These are phyloP conservation scores for Saccostrea cuccullata DNA, from an alignment of 1,140 invertebrate genomes.

Conservation along the genomic window DNA sequence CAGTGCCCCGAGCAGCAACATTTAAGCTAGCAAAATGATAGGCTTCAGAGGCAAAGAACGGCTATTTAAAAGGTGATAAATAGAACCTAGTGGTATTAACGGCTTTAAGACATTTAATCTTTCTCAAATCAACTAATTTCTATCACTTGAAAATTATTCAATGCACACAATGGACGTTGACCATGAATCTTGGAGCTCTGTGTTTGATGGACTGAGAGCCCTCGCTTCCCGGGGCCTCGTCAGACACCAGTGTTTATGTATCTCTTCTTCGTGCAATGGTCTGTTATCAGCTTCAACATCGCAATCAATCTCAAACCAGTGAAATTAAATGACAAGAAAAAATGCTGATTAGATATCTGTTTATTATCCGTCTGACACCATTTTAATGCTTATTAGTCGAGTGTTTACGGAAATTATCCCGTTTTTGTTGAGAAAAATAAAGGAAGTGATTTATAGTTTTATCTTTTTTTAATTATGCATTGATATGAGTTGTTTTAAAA, in stretches of 20 bases:
- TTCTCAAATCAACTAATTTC: constrained; percentile 58
- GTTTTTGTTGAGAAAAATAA: too few species aligned
- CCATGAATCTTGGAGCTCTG: neutral
- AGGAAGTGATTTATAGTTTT: too few species aligned
- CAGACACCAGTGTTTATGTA: neutral
- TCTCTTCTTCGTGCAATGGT: neutral
- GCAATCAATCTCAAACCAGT: constrained; percentile 14
- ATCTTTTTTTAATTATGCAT: too few species aligned
- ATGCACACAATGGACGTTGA: constrained; percentile 35
- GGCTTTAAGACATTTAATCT: constrained; percentile 53
- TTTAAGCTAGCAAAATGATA: constrained; percentile 49
- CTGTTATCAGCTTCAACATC: constrained; percentile 18
- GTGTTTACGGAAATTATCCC: too few species aligned
- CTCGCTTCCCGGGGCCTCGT: neutral
- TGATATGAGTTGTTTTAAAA: too few species aligned
- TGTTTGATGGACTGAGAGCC: neutral
- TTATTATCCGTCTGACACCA: neutral
- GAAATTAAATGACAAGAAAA: constrained; percentile 34
- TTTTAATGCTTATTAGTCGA: too few species aligned
- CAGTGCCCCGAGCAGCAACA: constrained; percentile 44
- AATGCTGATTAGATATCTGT: neutral
- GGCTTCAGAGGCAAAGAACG: constrained; percentile 49
- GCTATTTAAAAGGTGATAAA: constrained; percentile 64
- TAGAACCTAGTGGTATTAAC: constrained; percentile 47
- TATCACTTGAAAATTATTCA: constrained; percentile 49